A percentile compares a stretch with the other conserved stretches of the same genome.
These are phyloP conservation scores for Caenorhabditis remanei DNA, from an alignment of 1,140 invertebrate species.

Conservation along the genomic window DNA sequence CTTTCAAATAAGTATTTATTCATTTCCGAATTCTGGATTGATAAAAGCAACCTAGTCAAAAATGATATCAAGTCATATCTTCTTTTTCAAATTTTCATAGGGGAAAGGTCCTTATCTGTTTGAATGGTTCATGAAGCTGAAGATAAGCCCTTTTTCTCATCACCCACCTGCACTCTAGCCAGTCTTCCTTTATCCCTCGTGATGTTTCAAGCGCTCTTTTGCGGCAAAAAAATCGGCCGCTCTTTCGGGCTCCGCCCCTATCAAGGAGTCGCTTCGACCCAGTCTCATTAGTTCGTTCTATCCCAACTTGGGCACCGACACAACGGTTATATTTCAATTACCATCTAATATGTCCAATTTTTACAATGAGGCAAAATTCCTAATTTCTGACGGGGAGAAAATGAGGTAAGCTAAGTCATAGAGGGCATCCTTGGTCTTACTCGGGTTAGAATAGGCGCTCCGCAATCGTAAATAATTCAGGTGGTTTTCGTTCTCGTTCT, in stretches of 20 bases:
- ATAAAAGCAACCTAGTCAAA: no score
- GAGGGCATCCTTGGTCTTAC: not conserved
- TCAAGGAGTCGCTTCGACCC: slow-evolving; percentile 11
- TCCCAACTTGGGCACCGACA: not conserved
- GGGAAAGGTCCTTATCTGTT: not conserved
- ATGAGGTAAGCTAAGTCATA: slow-evolving; percentile 13
- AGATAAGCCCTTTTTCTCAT: not conserved
- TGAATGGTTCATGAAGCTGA: not conserved
- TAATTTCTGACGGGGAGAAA: slow-evolving; percentile 30
- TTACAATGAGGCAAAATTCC: slow-evolving; percentile 15
- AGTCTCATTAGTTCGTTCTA: slow-evolving; percentile 3
- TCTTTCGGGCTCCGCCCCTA: not conserved
- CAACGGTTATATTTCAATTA: not conserved
- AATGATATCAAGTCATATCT: not conserved
- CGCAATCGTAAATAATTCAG: slow-evolving; percentile 43
- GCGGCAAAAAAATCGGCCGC: not conserved
- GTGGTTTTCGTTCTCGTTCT: slow-evolving; percentile 43
- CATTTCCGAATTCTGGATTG: not conserved
- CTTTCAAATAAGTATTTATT: no score
- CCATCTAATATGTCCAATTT: not conserved
- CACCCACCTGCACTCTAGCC: slow-evolving; percentile 18
- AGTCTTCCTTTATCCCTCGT: not conserved
- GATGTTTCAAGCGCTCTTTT: slow-evolving; percentile 1
- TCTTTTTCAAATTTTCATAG: not conserved
- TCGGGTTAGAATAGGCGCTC: slow-evolving; percentile 3